phyloP scores from a whole-genome alignment of 2,888 invertebrate genomes.

The Drymonia ruficornis region DNA sequence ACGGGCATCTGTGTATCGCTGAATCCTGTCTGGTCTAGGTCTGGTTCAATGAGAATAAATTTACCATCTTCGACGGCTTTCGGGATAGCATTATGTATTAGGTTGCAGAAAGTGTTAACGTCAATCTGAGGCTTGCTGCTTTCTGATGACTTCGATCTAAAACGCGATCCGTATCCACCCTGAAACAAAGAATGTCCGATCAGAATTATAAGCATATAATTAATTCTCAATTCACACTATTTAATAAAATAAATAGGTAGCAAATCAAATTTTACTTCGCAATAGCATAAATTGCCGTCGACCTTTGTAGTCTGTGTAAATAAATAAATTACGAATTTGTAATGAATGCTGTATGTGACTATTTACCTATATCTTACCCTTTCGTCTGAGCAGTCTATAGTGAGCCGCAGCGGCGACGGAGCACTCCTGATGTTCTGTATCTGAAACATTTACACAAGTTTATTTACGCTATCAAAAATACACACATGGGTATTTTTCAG shows the following conservation, averaged over 20 bases:
- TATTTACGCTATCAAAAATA: not conserved
- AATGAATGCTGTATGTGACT: not conserved
- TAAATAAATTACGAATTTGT: no score
- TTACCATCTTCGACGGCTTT: conserved; percentile 67
- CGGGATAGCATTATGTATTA: conserved; percentile 70
- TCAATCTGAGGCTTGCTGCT: conserved; percentile 40
- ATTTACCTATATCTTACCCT: conserved; percentile 48
- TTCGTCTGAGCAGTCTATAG: conserved; percentile 69
- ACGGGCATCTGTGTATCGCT: conserved; percentile 60
- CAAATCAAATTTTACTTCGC: no score
- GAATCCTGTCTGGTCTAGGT: conserved; percentile 56
- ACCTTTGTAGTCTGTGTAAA: no score
- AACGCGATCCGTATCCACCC: conserved; percentile 24
- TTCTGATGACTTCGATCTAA: conserved; percentile 21
- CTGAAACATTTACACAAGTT: conserved; percentile 27
- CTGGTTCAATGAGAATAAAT: conserved; percentile 56
- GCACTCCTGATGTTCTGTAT: conserved; percentile 42
- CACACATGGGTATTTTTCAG: no score
- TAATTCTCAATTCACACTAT: no score
- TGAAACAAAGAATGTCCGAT: conserved; percentile 24
- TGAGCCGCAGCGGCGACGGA: conserved; percentile 62
- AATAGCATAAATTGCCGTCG: no score
- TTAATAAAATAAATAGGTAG: no score
- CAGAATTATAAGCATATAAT: not conserved
- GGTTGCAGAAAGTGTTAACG: conserved; percentile 64